These are phyloP conservation scores for Himalopsyche anomala DNA, from an alignment of 2,888 invertebrate genomes.

Conservation along the genomic window DNA sequence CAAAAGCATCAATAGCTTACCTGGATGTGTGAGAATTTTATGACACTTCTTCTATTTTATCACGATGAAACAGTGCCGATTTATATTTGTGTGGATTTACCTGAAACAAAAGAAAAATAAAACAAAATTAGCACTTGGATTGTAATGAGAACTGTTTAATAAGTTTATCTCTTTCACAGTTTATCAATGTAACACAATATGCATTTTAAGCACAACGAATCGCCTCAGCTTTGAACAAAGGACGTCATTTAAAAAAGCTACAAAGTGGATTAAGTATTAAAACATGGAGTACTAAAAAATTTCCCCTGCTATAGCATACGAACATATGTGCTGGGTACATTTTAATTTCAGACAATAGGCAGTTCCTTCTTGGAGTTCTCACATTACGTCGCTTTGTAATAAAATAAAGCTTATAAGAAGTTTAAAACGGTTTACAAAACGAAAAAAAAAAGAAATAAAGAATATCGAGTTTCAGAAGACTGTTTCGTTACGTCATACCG, in stretches of 20 bases:
- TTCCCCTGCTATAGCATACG: neutral
- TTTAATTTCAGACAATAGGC: slow-evolving; percentile 26
- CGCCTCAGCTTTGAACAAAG: neutral
- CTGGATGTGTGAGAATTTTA: no score
- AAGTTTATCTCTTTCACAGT: neutral
- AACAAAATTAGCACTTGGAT: neutral
- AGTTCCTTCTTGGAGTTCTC: neutral
- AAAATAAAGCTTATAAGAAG: neutral
- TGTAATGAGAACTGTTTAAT: neutral
- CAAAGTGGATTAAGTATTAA: slow-evolving; percentile 5
- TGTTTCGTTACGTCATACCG: neutral
- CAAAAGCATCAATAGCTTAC: no score
- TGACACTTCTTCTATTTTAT: no score
- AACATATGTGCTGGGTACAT: neutral
- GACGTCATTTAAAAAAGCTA: neutral
- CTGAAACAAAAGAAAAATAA: neutral
- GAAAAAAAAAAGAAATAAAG: neutral
- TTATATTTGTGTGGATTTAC: neutral
- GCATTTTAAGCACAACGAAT: neutral
- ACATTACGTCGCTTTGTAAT: slow-evolving; percentile 28
- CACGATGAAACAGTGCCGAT: no score
- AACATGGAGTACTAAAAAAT: neutral
- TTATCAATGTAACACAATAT: neutral
- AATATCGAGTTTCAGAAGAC: neutral
- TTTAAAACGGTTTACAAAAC: neutral